Evolutionary conservation across 92 coral and sea anemone species (phyloP), one percentile per base, ranked within the genome.

Genomic region (Umimayanthus kanabou): DNA sequence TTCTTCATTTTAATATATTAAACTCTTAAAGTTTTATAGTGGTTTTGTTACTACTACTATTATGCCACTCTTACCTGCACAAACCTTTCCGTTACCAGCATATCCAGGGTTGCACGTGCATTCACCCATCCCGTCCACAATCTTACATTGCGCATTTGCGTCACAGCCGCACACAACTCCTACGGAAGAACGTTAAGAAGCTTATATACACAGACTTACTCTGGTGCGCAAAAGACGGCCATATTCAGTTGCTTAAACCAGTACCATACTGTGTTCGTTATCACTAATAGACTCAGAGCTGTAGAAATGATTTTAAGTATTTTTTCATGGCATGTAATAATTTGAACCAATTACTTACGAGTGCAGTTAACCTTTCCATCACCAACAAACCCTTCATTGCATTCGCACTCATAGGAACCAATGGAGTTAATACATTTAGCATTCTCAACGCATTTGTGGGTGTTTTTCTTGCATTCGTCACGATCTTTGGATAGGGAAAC

Each of bases 351-450:
- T 83, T 83, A 83, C 87, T 83, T 71, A 83, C 87, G 87, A 47
- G 87, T 83, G 78, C 87, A 83, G 87, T 83, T 83, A 26, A 83
- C 66, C 43, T 50, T 83, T 71, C 87, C 87, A 65, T 83, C 78
- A 22, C 87, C 87, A 83, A 83, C 74, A 45, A 69, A 83, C 64
- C 87, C 87, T 69, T 83, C 87, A 45, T 83, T 70, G 77, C 87
- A 83, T 47, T 83, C 78, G 74, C 87, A 83, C 42, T 42, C 28
- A 57, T 83, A 83, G 55, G 87, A 83, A 9, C 87, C 87, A 47
- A 83, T 83, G n/a, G 87, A 69, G 40, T 83, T 83, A 33, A 70
- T 71, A 53, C 87, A 83, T 15, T 45, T 83, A 47, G 87, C 78
- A 71, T 83, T 83, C 65, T 69, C 87, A 30, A 71, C 87, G 45